phyloP scores from a whole-genome alignment of 2,888 invertebrate species.

The Cerastoderma edule region DNA sequence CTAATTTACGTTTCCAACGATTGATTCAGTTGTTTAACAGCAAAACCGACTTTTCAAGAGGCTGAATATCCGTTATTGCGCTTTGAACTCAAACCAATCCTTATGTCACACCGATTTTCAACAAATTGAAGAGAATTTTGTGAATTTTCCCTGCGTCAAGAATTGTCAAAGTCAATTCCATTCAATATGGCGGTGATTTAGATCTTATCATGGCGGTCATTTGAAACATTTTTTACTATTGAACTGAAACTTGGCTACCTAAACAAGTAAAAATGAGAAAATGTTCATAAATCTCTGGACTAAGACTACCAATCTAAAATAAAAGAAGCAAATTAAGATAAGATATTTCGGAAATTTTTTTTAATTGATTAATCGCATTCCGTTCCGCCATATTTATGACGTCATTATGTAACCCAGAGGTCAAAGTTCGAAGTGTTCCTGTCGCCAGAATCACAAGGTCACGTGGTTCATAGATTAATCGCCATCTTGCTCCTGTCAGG shows the following conservation, averaged over 20 bases:
- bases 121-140: too few relatives aligned
- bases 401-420: constrained; percentile 20
- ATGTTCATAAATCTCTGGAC: not conserved
- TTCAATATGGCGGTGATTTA: not conserved
- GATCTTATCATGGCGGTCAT: not conserved
- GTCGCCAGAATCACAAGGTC: constrained; percentile 1
- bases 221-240: not conserved
- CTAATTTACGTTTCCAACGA: too few relatives aligned
- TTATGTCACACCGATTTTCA: too few relatives aligned
- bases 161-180: not conserved
- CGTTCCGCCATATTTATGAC: constrained; percentile 24
- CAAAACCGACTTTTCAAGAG: too few relatives aligned
- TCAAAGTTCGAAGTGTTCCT: not conserved
- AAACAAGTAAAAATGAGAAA: not conserved
- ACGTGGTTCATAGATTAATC: not conserved
- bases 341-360: not conserved
- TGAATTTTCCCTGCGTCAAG: too few relatives aligned
- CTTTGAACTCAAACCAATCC: too few relatives aligned
- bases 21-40: too few relatives aligned
- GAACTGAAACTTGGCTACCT: not conserved
- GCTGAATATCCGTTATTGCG: too few relatives aligned
- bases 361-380: too few relatives aligned
- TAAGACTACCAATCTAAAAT: not conserved
- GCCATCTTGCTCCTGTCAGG: not conserved
- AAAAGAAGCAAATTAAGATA: not conserved